Evolutionary conservation across 1,140 invertebrate genomes (phyloP).

Genomic region (Steinernema feltiae): DNA sequence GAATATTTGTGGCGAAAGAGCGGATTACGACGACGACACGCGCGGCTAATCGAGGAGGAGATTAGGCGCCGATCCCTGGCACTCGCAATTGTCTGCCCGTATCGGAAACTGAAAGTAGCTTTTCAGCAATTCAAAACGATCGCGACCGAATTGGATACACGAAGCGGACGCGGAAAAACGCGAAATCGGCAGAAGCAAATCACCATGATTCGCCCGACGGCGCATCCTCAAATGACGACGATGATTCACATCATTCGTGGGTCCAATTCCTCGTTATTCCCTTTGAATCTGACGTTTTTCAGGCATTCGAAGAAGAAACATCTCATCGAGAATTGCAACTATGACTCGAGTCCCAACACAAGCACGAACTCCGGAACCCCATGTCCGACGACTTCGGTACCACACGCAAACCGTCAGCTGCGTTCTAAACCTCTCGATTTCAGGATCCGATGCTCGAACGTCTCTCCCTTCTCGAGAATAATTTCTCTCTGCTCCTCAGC

Average conservation of each 20-base stretch:
- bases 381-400: neutral
- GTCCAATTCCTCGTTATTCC: neutral
- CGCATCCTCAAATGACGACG: conserved; percentile 16
- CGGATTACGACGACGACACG: no score
- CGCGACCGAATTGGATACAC: conserved; percentile 56
- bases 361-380: neutral
- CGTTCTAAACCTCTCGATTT: neutral
- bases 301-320: conserved; percentile 3
- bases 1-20: neutral
- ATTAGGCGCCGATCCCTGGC: no score
- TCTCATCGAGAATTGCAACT: conserved; percentile 1
- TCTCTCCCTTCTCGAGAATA: conserved; percentile 51
- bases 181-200: neutral
- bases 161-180: conserved; percentile 46
- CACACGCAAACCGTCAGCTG: neutral
- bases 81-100: no score
- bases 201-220: conserved; percentile 9
- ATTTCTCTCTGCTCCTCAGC: conserved; percentile 52
- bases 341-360: conserved; percentile 16
- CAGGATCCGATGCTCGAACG: conserved; percentile 48
- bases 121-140: conserved; percentile 55
- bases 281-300: neutral
- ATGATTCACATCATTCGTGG: neutral
- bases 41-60: no score
- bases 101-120: no score